Evolutionary conservation across 1,140 invertebrate genomes (phyloP).

Genomic region (Zaprionus africanus): DNA sequence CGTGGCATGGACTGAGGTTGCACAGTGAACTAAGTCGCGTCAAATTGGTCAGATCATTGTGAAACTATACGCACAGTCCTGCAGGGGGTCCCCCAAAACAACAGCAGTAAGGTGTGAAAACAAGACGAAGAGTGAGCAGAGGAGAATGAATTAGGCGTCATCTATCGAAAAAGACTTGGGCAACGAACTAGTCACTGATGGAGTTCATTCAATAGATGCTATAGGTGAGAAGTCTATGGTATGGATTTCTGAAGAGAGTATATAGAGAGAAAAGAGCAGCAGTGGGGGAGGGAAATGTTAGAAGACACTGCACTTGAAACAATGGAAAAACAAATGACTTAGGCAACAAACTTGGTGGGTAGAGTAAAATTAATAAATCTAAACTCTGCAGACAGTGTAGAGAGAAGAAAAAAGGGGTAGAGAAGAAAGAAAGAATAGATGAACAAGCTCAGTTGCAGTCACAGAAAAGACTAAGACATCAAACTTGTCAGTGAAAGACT

Average conservation of each 20-base stretch:
- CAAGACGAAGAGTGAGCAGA: background rate
- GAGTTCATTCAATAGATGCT: background rate
- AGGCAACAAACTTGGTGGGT: background rate
- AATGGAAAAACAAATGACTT: background rate
- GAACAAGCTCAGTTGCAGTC: too few species aligned
- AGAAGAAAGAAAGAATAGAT: too few species aligned
- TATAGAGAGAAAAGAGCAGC: too few species aligned
- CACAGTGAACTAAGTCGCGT: slow-evolving; percentile 20
- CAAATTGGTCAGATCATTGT: slow-evolving; percentile 36
- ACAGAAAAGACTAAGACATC: background rate
- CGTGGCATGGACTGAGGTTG: background rate
- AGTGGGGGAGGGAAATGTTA: background rate
- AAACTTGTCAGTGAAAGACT: background rate
- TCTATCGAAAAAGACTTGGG: background rate
- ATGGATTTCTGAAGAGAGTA: too few species aligned
- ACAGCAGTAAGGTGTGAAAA: background rate
- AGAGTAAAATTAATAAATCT: too few species aligned
- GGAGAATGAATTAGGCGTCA: background rate
- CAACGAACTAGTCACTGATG: slow-evolving; percentile 1
- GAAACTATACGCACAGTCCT: slow-evolving; percentile 14
- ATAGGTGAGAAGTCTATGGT: too few species aligned
- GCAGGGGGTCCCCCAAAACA: slow-evolving; percentile 6
- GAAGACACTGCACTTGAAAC: too few species aligned
- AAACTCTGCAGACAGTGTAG: too few species aligned
- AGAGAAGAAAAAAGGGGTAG: too few species aligned